A percentile compares a stretch with the other conserved stretches of the same genome.
Conservation (phyloP, 1,140 invertebrate genomes). For the Steinernema feltiae region DNA sequence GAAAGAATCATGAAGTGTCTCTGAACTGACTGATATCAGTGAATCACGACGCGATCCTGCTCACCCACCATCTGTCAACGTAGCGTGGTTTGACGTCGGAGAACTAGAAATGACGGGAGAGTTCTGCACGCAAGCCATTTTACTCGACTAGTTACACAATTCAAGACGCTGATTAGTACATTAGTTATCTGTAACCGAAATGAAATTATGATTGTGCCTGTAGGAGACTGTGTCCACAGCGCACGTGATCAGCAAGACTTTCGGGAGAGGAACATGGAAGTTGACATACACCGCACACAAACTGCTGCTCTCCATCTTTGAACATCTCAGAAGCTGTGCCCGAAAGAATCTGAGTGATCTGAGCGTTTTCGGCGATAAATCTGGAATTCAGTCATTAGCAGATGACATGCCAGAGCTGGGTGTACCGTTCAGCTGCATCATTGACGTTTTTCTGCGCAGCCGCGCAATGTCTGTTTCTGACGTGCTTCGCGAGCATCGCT, state of each 20-base stretch:
- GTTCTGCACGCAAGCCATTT: background rate
- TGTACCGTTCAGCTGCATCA: background rate
- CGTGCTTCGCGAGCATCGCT: constrained; percentile 38
- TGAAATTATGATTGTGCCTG: background rate
- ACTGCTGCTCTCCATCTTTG: background rate
- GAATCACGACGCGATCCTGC: too few relatives aligned
- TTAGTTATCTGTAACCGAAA: background rate
- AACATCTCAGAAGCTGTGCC: background rate
- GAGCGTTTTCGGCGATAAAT: background rate
- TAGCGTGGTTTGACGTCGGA: too few relatives aligned
- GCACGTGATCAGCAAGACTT: background rate
- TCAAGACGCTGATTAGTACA: background rate
- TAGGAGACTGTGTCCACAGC: background rate
- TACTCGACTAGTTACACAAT: background rate
- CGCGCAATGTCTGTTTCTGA: background rate
- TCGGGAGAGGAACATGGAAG: background rate
- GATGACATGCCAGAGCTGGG: too few relatives aligned
- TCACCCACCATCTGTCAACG: too few relatives aligned
- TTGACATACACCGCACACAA: background rate
- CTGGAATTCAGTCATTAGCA: background rate
- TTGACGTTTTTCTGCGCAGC: background rate
- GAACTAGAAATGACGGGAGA: too few relatives aligned
- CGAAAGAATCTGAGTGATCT: background rate
- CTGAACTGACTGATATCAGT: too few relatives aligned
- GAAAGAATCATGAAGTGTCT: too few relatives aligned